Evolutionary conservation across 2,797 vertebrate genomes (phyloP).

Genomic region (Tapirus indicus): DNA sequence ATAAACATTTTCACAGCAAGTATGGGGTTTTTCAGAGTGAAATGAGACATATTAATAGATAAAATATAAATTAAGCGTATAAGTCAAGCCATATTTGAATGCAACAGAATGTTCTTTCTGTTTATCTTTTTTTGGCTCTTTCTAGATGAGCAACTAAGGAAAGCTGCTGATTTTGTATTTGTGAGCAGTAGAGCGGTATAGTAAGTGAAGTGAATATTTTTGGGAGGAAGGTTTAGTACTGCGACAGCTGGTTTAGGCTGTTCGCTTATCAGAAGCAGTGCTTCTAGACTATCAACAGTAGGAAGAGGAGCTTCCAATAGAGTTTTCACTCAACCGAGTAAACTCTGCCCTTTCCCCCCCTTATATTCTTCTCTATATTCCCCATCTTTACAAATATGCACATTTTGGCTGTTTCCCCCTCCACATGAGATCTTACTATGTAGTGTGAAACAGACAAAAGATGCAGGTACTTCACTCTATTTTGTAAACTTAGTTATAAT

Average conservation of each 20-base stretch:
- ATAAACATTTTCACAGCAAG: slow-evolving; percentile 46
- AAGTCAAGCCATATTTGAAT: slow-evolving; percentile 56
- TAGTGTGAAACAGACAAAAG: slow-evolving; percentile 45
- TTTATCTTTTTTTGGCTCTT: neutral
- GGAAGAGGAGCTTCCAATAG: slow-evolving; percentile 67
- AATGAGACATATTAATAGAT: slow-evolving; percentile 27
- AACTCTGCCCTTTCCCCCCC: neutral
- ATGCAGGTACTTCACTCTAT: slow-evolving; percentile 6
- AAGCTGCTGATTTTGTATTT: slow-evolving; percentile 72
- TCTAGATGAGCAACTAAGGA: slow-evolving; percentile 52
- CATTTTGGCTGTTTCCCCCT: neutral
- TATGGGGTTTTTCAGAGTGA: neutral
- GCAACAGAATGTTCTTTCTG: slow-evolving; percentile 45
- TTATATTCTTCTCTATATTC: neutral
- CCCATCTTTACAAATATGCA: neutral
- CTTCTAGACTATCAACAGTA: slow-evolving; percentile 63
- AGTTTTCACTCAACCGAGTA: slow-evolving; percentile 62
- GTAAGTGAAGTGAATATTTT: slow-evolving; percentile 76
- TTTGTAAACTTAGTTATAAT: slow-evolving; percentile 73
- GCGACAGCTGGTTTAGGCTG: slow-evolving; percentile 73
- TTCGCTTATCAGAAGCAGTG: slow-evolving; percentile 78
- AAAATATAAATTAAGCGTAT: slow-evolving; percentile 22
- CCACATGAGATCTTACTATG: neutral
- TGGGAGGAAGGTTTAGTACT: slow-evolving; percentile 62
- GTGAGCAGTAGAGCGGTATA: slow-evolving; percentile 44